phyloP scores from a whole-genome alignment of 2,888 invertebrate species.

The Melanophora roralis region DNA sequence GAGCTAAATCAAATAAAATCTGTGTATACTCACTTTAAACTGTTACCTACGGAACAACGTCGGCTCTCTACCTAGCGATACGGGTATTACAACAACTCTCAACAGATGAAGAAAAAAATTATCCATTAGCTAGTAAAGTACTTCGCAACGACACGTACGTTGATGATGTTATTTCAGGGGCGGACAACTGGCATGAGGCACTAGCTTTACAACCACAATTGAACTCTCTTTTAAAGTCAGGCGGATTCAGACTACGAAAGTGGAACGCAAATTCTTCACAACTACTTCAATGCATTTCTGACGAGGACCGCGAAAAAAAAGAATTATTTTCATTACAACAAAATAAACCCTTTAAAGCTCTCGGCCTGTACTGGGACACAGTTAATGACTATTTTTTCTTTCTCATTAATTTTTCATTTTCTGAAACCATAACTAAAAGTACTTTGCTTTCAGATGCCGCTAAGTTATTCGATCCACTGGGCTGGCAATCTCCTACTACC shows the following conservation, averaged over 20 bases:
- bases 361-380: slow-evolving; percentile 9
- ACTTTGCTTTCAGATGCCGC: slow-evolving; percentile 10
- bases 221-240: neutral
- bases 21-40: slow-evolving; percentile 32
- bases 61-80: slow-evolving; percentile 47
- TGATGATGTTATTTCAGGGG: slow-evolving; percentile 49
- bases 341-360: neutral
- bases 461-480: slow-evolving; percentile 9
- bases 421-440: neutral
- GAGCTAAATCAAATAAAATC: neutral
- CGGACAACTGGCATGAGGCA: slow-evolving; percentile 39
- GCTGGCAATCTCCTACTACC: neutral
- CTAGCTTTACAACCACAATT: slow-evolving; percentile 20
- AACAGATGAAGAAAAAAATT: no score
- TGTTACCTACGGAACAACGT: slow-evolving; percentile 50
- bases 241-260: slow-evolving; percentile 1
- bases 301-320: neutral
- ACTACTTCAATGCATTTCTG: neutral
- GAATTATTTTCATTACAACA: neutral
- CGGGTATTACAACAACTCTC: slow-evolving; percentile 51
- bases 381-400: neutral
- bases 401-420: neutral
- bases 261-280: neutral
- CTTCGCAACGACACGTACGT: slow-evolving; percentile 32
- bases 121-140: slow-evolving; percentile 38